Conservation (phyloP, 2,888 invertebrate genomes). For the Protonemura montana region DNA sequence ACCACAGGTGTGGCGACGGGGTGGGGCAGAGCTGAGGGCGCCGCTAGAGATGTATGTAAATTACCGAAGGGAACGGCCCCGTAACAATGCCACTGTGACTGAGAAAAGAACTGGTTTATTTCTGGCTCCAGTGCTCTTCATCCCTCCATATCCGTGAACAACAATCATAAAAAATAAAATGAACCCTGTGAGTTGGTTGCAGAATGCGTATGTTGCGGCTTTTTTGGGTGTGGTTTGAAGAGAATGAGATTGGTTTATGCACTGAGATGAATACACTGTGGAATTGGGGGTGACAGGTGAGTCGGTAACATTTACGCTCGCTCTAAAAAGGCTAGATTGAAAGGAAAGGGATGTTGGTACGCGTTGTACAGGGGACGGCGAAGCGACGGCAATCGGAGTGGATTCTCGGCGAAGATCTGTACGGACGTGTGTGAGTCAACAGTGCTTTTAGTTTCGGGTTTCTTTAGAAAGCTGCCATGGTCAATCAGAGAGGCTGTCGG, state of each 20-base stretch:
- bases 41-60: neutral
- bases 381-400: neutral
- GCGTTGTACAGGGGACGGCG: neutral
- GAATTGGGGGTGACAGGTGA: slow-evolving; percentile 41
- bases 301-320: neutral
- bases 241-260: slow-evolving; percentile 23
- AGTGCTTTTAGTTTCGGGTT: slow-evolving; percentile 22
- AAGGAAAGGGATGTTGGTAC: neutral
- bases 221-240: neutral
- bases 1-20: slow-evolving; percentile 22
- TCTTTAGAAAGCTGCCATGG: neutral
- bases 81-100: neutral
- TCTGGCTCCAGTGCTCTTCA: neutral
- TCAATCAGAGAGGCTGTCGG: neutral
- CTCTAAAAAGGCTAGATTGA: neutral
- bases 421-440: slow-evolving; percentile 14
- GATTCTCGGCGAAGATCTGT: slow-evolving; percentile 14
- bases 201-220: neutral
- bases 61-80: neutral
- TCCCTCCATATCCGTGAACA: neutral
- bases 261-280: slow-evolving; percentile 36
- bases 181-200: neutral
- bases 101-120: slow-evolving; percentile 4
- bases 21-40: neutral
- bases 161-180: neutral